Conservation (phyloP, 2,797 vertebrate genomes). For the Anableps anableps region DNA sequence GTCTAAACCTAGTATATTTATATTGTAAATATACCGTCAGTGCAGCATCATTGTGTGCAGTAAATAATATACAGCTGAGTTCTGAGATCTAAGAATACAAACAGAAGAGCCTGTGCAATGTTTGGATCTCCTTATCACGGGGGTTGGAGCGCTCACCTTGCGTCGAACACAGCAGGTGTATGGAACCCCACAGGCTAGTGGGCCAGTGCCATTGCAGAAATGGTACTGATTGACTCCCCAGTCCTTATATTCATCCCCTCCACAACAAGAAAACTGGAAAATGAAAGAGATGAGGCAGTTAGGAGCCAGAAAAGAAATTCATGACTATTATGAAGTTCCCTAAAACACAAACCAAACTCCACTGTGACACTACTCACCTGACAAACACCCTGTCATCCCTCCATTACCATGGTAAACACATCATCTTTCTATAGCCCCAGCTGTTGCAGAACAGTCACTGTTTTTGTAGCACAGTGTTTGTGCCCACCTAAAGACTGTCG, state of each 20-base stretch:
- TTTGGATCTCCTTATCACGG: background rate
- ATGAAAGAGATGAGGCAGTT: background rate
- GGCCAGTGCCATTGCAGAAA: constrained; percentile 87
- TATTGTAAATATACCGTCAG: background rate
- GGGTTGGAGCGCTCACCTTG: constrained; percentile 65
- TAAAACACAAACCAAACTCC: background rate
- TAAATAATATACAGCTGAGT: background rate
- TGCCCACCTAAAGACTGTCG: background rate
- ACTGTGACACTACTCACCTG: background rate
- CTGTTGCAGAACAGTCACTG: background rate
- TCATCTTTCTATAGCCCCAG: background rate
- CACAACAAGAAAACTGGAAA: constrained; percentile 90
- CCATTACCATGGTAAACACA: background rate
- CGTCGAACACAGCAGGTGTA: constrained; percentile 86
- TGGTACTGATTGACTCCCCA: constrained; percentile 92
- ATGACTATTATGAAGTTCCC: background rate
- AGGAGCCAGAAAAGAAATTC: background rate
- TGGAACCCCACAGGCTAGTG: constrained; percentile 90
- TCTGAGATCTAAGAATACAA: background rate
- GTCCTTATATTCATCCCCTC: constrained; percentile 89
- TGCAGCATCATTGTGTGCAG: background rate
- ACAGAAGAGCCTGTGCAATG: background rate
- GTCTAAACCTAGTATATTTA: background rate
- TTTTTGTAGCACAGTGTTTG: background rate
- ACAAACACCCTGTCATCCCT: background rate